phyloP scores from a whole-genome alignment of 2,888 invertebrate species.

The Acholoe squamosa region DNA sequence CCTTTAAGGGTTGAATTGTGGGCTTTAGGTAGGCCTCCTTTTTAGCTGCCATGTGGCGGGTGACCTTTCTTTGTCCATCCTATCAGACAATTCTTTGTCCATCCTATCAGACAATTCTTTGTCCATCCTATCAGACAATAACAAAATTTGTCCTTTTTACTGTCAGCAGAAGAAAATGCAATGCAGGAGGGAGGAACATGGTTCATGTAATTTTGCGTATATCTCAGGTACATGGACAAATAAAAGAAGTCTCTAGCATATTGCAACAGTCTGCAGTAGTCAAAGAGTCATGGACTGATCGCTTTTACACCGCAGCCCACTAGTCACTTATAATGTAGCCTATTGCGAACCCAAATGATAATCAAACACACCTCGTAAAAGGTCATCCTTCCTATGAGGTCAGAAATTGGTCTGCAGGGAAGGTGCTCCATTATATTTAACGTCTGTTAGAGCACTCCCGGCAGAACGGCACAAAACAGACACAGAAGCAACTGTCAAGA shows the following conservation, averaged over 20 bases:
- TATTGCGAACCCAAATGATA: conserved; percentile 28
- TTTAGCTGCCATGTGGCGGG: conserved; percentile 22
- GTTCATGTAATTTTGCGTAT: too few relatives aligned
- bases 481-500: conserved; percentile 38
- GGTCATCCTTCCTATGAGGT: conserved; percentile 31
- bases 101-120: background rate
- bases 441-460: conserved; percentile 39
- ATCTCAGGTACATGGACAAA: background rate
- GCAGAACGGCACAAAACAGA: conserved; percentile 8
- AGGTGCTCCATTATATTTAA: background rate
- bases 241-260: background rate
- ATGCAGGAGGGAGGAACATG: too few relatives aligned
- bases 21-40: background rate
- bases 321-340: background rate
- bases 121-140: background rate
- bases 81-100: too few relatives aligned
- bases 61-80: background rate
- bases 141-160: too few relatives aligned
- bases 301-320: too few relatives aligned
- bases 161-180: too few relatives aligned
- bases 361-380: background rate
- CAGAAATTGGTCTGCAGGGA: conserved; percentile 24
- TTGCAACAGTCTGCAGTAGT: too few relatives aligned
- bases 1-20: too few relatives aligned
- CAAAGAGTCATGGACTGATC: too few relatives aligned